phyloP scores from a whole-genome alignment of 2,797 vertebrate genomes.

The Takifugu ocellatus region DNA sequence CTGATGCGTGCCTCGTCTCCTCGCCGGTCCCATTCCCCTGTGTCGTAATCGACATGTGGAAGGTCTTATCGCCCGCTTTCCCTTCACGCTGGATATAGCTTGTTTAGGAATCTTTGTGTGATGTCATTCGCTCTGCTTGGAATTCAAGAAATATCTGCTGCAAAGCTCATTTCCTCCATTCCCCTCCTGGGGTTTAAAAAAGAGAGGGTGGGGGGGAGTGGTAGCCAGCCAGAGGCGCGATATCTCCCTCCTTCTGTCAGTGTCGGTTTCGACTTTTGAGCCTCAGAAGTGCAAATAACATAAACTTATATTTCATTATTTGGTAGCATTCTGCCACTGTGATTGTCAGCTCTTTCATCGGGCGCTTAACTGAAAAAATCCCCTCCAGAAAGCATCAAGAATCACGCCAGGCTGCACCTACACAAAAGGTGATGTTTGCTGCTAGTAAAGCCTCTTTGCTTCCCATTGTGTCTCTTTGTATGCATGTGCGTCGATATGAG shows the following conservation, averaged over 20 bases:
- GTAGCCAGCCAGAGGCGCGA: slow-evolving; percentile 21
- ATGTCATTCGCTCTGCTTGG: slow-evolving; percentile 66
- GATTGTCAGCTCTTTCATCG: slow-evolving; percentile 51
- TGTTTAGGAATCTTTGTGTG: slow-evolving; percentile 74
- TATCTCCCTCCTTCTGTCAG: slow-evolving; percentile 17
- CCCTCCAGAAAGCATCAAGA: slow-evolving; percentile 27
- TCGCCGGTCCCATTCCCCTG: slow-evolving; percentile 21
- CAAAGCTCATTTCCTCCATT: slow-evolving; percentile 44
- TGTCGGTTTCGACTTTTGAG: slow-evolving; percentile 23
- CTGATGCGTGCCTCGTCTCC: slow-evolving; percentile 40
- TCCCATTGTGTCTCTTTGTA: slow-evolving; percentile 32
- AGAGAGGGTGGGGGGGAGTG: slow-evolving; percentile 9
- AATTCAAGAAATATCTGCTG: slow-evolving; percentile 56
- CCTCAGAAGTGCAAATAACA: slow-evolving; percentile 21
- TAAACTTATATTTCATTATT: slow-evolving; percentile 42
- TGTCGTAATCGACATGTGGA: slow-evolving; percentile 40
- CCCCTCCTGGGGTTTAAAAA: slow-evolving; percentile 6
- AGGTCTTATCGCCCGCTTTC: slow-evolving; percentile 26
- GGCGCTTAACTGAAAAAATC: slow-evolving; percentile 25
- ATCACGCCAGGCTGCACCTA: slow-evolving; percentile 41
- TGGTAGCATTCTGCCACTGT: slow-evolving; percentile 22
- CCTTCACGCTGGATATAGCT: slow-evolving; percentile 68
- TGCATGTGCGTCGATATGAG: slow-evolving; percentile 10
- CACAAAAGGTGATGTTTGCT: slow-evolving; percentile 36
- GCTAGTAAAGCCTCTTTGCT: slow-evolving; percentile 34